A percentile compares a stretch with the other conserved stretches of the same genome.
Evolutionary conservation across 2,888 invertebrate species (phyloP).

Genomic region (Chrysolina oricalcia): DNA sequence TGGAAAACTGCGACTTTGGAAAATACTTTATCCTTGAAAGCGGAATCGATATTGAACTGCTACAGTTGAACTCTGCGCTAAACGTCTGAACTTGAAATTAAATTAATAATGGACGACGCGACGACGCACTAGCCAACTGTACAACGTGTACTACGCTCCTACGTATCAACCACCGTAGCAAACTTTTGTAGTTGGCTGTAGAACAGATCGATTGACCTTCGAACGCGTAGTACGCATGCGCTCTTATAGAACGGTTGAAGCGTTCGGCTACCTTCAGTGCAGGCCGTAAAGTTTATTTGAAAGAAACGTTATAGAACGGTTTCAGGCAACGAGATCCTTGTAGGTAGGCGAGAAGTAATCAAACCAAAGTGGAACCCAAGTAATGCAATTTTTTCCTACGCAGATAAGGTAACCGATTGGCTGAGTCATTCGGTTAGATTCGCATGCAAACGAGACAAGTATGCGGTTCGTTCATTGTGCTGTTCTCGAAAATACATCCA

Average conservation of each 20-base stretch:
- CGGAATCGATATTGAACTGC: neutral
- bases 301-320: neutral
- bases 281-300: slow-evolving; percentile 19
- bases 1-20: neutral
- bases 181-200: neutral
- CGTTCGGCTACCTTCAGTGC: slow-evolving; percentile 22
- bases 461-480: no score
- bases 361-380: no score
- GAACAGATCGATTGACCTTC: neutral
- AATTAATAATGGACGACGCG: neutral
- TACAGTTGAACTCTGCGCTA: neutral
- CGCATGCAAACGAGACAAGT: no score
- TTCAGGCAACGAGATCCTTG: no score
- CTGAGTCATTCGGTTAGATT: no score
- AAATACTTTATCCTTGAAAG: neutral
- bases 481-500: no score
- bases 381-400: no score
- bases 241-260: neutral
- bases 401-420: no score
- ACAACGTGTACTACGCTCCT: neutral
- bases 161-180: neutral
- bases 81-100: neutral
- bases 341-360: no score
- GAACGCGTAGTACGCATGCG: neutral
- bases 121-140: neutral